These are phyloP conservation scores for Orthonyx spaldingii DNA, from an alignment of 2,113 vertebrate genomes.

Conservation along the genomic window DNA sequence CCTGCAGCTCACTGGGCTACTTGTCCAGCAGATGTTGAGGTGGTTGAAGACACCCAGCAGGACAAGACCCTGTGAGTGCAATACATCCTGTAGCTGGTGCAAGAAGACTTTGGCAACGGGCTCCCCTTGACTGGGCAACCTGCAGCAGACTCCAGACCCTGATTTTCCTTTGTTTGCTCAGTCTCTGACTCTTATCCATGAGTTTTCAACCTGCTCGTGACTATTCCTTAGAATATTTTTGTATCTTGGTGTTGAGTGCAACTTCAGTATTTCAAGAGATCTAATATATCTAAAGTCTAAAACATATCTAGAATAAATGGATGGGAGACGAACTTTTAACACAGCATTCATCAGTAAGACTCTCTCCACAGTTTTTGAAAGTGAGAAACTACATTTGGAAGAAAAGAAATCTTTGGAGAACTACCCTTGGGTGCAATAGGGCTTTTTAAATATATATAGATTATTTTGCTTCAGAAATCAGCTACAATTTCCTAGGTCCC, in stretches of 20 bases:
- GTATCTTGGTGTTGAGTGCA: not conserved
- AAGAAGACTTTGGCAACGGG: not conserved
- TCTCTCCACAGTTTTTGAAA: not conserved
- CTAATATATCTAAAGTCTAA: not conserved
- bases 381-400: not conserved
- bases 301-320: not conserved
- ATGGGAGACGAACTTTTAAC: not conserved
- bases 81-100: too few relatives aligned
- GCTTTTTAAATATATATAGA: not conserved
- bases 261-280: not conserved
- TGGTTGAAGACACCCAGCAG: not conserved
- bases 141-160: not conserved
- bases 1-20: not conserved
- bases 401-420: not conserved
- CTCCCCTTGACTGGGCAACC: fast-evolving
- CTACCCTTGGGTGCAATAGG: not conserved
- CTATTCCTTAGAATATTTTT: not conserved
- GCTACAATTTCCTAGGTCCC: not conserved
- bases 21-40: not conserved
- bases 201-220: not conserved
- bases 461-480: not conserved
- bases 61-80: not conserved
- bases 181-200: not conserved
- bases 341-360: not conserved
- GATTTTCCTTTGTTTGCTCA: not conserved